Evolutionary conservation across 2,888 invertebrate genomes (phyloP), one percentile per base, ranked within the genome.

Genomic region (Mimas tiliae): DNA sequence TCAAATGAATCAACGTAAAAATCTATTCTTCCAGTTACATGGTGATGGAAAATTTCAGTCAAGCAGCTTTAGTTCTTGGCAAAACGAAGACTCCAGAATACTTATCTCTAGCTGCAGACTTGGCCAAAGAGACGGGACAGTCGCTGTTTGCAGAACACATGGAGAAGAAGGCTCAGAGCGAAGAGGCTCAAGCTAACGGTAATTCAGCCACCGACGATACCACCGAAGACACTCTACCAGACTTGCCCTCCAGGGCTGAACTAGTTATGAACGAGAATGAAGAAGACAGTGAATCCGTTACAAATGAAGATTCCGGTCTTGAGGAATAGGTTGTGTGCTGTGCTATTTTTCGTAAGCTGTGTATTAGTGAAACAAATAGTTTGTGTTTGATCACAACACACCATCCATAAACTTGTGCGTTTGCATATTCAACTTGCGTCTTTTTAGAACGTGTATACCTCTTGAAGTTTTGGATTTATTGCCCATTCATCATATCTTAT

Each of bases 31-130:
- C 52, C 85, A 96, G 96, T 78, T 92, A 94, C 71, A 86, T 96
- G 14, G 94, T 93, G 12, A 81, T 95, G 63, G 95, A 94, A 27
- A 88, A 96, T 52, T 86, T 95, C 6, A 89, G 94, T n/a, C 91
- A 95, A 75, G 96, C 96, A 0, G 95, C 96, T 0, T 89, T 94
- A 68, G 74, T 90, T 0, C 87, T 97, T 34, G 91, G 95, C n/a
- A 92, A 94, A 42, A 89, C 95, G 34, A 86, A 85, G 2, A 94
- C 95, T 64, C 79, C 94, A n/a, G 85, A 92, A 0, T 85, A 89
- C 58, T 86, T 96, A 33, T 87, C 91, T 66, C 80, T 96, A 12
- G 96, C 96, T 0, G 91, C 94, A 0, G 94, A 95, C 62, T 81
- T 97, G 45, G 96, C 96, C 0, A 88, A 91, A 68, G 76, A 86